Evolutionary conservation across 2,888 invertebrate species (phyloP).

Genomic region (Andrena bucephala): DNA sequence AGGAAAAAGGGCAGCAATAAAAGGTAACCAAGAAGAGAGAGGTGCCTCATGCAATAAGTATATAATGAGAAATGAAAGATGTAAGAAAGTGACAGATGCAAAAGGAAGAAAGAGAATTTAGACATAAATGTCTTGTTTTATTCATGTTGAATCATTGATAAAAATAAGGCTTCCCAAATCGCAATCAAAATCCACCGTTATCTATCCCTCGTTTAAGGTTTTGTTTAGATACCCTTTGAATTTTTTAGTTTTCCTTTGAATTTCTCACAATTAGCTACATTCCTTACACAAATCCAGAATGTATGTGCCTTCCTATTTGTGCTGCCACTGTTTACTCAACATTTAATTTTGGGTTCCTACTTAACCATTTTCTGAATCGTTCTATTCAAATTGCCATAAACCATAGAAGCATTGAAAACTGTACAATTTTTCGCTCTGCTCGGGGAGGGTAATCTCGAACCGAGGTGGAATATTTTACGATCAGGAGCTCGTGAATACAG

Average conservation of each 20-base stretch:
- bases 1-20: too few species aligned
- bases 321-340: background rate
- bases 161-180: constrained; percentile 49
- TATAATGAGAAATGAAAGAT: background rate
- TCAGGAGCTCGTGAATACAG: constrained; percentile 18
- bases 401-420: background rate
- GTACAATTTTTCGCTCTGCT: background rate
- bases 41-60: background rate
- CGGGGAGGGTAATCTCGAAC: constrained; percentile 1
- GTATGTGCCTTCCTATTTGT: background rate
- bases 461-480: constrained; percentile 35
- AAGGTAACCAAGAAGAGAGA: background rate
- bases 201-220: constrained; percentile 26
- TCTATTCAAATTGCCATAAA: background rate
- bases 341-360: background rate
- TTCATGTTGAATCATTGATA: constrained; percentile 46
- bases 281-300: background rate
- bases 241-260: background rate
- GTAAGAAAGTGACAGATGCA: constrained; percentile 21
- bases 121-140: constrained; percentile 49
- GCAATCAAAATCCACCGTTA: constrained; percentile 35
- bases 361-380: background rate
- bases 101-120: constrained; percentile 1
- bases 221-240: background rate
- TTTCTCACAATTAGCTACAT: background rate